These are phyloP conservation scores for human DNA, from an alignment of 2,113 vertebrate species.

Conservation along the genomic window GRCh38 chr22:25390001-25390500, in stretches of 20 bases:
- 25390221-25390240: neutral
- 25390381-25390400: neutral
- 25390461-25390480: neutral
- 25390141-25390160: neutral
- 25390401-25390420: neutral
- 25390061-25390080: neutral
- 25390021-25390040: neutral
- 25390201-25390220: neutral
- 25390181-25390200: neutral
- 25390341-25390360: neutral
- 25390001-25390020: neutral
- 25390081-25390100: neutral
- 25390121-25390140: neutral
- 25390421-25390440: neutral
- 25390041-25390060: accelerated
- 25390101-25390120: accelerated
- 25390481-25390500: neutral
- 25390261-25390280: neutral
- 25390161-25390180: neutral
- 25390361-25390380: accelerated
- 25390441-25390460: neutral
- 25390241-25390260: neutral
- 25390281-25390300: neutral
- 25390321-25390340: neutral
- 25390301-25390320: accelerated